Conservation (phyloP, 2,113 vertebrate species). For the Tachuris rubrigastra region DNA sequence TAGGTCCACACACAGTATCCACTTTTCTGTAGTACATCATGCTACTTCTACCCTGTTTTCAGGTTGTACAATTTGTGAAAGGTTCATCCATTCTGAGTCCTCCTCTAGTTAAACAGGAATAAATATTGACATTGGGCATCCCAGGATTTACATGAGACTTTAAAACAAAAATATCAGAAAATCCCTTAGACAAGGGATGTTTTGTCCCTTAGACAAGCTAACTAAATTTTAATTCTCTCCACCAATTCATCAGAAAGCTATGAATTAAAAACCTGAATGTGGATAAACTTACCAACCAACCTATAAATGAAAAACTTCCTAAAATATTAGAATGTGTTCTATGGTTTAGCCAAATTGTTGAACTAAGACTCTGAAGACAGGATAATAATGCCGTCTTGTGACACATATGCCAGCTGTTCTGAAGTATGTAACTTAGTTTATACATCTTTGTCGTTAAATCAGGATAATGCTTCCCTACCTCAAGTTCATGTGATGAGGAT, state of each 20-base stretch:
- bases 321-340: background rate
- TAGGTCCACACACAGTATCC: accelerated
- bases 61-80: background rate
- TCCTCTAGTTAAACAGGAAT: background rate
- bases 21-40: background rate
- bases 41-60: background rate
- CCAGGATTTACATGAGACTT: background rate
- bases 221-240: background rate
- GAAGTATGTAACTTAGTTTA: background rate
- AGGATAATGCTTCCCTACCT: background rate
- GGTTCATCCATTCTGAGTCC: background rate
- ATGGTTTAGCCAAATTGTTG: background rate
- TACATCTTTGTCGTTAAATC: background rate
- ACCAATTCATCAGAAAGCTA: background rate
- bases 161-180: background rate
- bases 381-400: background rate
- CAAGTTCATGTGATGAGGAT: background rate
- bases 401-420: background rate
- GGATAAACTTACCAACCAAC: background rate
- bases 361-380: background rate
- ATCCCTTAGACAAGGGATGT: background rate
- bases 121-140: background rate
- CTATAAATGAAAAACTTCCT: background rate
- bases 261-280: background rate
- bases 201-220: background rate